These are phyloP conservation scores for Apoda limacodes DNA, from an alignment of 2,888 invertebrate species.

Conservation along the genomic window DNA sequence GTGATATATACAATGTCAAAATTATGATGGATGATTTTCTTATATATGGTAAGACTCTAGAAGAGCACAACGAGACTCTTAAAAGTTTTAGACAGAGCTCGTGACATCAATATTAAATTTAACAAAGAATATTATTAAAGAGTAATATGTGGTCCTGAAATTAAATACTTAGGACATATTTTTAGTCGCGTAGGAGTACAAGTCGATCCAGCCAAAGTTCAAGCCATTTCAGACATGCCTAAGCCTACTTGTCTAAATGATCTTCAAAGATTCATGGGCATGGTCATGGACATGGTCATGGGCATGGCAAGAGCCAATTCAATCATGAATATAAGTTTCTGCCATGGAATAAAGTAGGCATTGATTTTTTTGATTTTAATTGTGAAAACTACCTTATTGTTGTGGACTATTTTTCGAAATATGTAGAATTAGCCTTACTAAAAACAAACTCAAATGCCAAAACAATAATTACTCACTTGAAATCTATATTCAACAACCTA, in stretches of 20 bases:
- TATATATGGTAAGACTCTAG: slow-evolving; percentile 9
- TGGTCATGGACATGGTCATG: too few species aligned
- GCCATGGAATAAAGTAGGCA: too few species aligned
- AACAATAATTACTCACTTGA: too few species aligned
- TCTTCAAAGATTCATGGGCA: slow-evolving; percentile 19
- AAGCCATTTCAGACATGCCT: slow-evolving; percentile 17
- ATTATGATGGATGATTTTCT: slow-evolving; percentile 19
- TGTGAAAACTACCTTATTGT: too few species aligned
- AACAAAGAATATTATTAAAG: slow-evolving; percentile 19
- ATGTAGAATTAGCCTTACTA: too few species aligned
- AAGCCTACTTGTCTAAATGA: slow-evolving; percentile 13
- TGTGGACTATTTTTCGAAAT: too few species aligned
- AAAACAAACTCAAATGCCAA: too few species aligned
- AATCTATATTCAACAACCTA: too few species aligned
- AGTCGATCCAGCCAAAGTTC: slow-evolving; percentile 12
- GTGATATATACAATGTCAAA: slow-evolving; percentile 13
- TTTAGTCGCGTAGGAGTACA: slow-evolving; percentile 13
- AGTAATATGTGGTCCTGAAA: slow-evolving; percentile 7
- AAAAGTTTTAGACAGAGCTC: slow-evolving; percentile 13
- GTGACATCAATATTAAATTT: slow-evolving; percentile 15
- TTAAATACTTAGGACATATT: slow-evolving; percentile 18
- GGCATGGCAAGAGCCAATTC: too few species aligned
- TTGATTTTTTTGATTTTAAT: too few species aligned
- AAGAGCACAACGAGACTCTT: slow-evolving; percentile 11
- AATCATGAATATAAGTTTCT: too few species aligned